Evolutionary conservation across 2,113 vertebrate genomes (phyloP).

Genomic region (Lanius collurio): DNA sequence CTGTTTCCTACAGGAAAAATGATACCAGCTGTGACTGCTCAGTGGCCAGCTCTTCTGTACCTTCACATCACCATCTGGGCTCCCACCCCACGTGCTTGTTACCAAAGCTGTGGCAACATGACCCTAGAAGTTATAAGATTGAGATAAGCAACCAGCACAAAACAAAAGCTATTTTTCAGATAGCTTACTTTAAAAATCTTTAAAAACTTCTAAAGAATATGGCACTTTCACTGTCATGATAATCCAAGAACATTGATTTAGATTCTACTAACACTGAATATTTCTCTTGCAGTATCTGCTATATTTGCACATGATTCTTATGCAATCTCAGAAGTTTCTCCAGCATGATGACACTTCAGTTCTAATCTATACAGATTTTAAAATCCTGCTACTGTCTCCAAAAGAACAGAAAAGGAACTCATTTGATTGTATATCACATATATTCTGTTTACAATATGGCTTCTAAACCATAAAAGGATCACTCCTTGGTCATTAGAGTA

Average conservation of each 20-base stretch:
- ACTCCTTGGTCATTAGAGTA: background rate
- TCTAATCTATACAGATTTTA: background rate
- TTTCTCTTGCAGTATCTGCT: background rate
- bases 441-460: background rate
- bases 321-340: background rate
- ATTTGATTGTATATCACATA: background rate
- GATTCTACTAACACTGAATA: background rate
- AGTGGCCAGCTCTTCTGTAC: background rate
- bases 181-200: background rate
- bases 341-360: background rate
- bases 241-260: background rate
- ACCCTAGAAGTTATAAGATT: no score
- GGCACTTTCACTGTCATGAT: background rate
- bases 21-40: background rate
- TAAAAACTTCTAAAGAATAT: background rate
- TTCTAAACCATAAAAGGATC: background rate
- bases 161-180: background rate
- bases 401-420: background rate
- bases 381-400: background rate
- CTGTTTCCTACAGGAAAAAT: background rate
- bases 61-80: background rate
- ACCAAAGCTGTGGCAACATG: background rate
- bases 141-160: background rate
- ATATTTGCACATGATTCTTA: background rate
- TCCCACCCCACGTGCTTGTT: background rate